Percentiles rank a stretch among this genome's conserved stretches.
phyloP scores from a whole-genome alignment of 2,888 invertebrate genomes.

The Scotopteryx bipunctaria region DNA sequence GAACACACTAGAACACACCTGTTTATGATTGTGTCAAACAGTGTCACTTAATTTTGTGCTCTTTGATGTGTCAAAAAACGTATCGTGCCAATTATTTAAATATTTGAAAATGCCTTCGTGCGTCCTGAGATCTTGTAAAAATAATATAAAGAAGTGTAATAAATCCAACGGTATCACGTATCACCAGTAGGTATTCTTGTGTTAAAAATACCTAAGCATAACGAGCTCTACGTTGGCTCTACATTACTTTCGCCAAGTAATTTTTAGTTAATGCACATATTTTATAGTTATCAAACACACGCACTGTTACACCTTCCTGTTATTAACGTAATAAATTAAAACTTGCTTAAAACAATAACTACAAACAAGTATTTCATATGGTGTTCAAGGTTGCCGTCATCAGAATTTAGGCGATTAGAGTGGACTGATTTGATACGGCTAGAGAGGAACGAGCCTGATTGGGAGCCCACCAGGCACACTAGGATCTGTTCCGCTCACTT shows the following conservation, averaged over 20 bases:
- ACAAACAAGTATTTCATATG: not conserved
- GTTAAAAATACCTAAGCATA: too few relatives aligned
- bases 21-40: constrained; percentile 6
- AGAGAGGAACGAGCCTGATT: constrained; percentile 27
- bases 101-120: constrained; percentile 34
- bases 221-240: too few relatives aligned
- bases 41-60: constrained; percentile 6
- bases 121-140: constrained; percentile 36
- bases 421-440: constrained; percentile 31
- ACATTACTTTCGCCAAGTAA: too few relatives aligned
- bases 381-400: constrained; percentile 30
- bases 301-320: too few relatives aligned
- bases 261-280: too few relatives aligned
- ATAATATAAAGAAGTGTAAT: constrained; percentile 33
- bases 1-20: too few relatives aligned
- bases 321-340: too few relatives aligned
- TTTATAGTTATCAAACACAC: too few relatives aligned
- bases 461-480: constrained; percentile 32
- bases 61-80: constrained; percentile 16
- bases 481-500: constrained; percentile 37
- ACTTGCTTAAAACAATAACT: too few relatives aligned
- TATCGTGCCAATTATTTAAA: not conserved
- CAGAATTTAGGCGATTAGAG: constrained; percentile 16
- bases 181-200: constrained; percentile 29
- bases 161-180: constrained; percentile 34